Evolutionary conservation across 2,797 vertebrate species (phyloP).

Genomic region (Chromobotia macracanthus): DNA sequence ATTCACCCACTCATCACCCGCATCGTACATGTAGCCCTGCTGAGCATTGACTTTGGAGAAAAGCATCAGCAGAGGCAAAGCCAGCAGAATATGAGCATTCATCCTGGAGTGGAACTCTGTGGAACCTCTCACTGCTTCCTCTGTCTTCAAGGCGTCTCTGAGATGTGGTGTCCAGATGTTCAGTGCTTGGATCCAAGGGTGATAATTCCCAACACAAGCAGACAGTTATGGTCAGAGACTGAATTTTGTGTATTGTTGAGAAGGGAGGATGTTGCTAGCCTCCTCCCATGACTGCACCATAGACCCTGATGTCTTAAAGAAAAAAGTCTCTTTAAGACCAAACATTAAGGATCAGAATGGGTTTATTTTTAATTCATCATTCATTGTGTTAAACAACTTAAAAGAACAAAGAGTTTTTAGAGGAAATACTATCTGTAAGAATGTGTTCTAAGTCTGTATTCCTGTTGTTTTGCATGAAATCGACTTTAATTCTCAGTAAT

Average conservation of each 20-base stretch:
- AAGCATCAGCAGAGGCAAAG: slow-evolving; percentile 74
- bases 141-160: slow-evolving; percentile 75
- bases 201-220: slow-evolving; percentile 76
- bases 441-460: neutral
- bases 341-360: slow-evolving; percentile 20
- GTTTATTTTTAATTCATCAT: slow-evolving; percentile 27
- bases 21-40: slow-evolving; percentile 77
- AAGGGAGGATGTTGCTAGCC: slow-evolving; percentile 79
- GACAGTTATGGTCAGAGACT: slow-evolving; percentile 64
- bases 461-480: neutral
- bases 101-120: slow-evolving; percentile 74
- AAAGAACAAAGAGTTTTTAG: neutral
- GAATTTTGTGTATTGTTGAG: slow-evolving; percentile 80
- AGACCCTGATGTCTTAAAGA: neutral
- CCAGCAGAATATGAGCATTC: slow-evolving; percentile 73
- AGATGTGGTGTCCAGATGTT: slow-evolving; percentile 91
- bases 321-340: slow-evolving; percentile 23
- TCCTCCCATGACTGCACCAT: slow-evolving; percentile 7
- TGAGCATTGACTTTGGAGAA: slow-evolving; percentile 59
- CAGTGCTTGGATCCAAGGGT: slow-evolving; percentile 74
- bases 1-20: slow-evolving; percentile 84
- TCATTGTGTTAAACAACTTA: neutral
- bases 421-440: slow-evolving; percentile 11
- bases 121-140: slow-evolving; percentile 64
- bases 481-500: too few relatives aligned